A percentile compares a stretch with the other conserved stretches of the same genome.
Conservation (phyloP, 2,797 vertebrate species). For the Sciurus vulgaris region DNA sequence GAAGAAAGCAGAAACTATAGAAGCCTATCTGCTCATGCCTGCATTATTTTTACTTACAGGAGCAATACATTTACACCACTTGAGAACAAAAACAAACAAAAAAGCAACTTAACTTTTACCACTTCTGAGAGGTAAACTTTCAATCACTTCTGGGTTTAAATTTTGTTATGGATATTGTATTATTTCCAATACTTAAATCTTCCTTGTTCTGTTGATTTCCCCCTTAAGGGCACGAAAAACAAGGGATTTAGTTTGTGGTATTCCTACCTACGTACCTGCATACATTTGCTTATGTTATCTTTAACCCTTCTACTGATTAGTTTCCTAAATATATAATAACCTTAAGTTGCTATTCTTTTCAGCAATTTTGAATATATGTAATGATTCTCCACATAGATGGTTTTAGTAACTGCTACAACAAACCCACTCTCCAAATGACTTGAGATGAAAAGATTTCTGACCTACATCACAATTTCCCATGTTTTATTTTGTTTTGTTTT, state of each 20-base stretch:
- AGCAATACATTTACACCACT: not conserved
- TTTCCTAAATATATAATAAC: not conserved
- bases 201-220: not conserved
- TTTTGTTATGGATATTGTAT: not conserved
- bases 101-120: not conserved
- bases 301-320: not conserved
- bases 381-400: not conserved
- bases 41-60: not conserved
- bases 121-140: not conserved
- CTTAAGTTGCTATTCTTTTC: not conserved
- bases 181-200: not conserved
- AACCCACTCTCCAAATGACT: not conserved
- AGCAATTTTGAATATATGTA: not conserved
- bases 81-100: conserved; percentile 8
- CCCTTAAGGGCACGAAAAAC: not conserved
- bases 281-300: not conserved
- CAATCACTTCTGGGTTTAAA: not conserved
- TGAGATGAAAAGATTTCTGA: not conserved
- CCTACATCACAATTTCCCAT: not conserved
- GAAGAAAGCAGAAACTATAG: not conserved
- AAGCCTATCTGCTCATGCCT: not conserved
- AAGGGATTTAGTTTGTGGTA: not conserved
- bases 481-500: not conserved
- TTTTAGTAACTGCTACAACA: not conserved
- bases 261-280: not conserved